Evolutionary conservation across 2,888 invertebrate genomes (phyloP).

Genomic region (Phymatocera aterrima): DNA sequence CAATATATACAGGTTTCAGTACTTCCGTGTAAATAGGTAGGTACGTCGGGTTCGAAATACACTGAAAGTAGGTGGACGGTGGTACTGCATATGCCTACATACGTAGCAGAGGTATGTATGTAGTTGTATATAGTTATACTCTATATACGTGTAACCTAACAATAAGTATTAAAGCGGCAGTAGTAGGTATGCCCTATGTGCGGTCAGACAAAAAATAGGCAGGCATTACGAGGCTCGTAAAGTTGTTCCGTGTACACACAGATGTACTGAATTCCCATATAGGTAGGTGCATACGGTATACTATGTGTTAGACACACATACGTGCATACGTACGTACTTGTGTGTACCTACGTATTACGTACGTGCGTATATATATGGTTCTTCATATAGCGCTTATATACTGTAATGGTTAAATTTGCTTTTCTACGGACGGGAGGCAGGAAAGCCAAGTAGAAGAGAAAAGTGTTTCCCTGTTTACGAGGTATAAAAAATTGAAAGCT

Average conservation of each 20-base stretch:
- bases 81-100: neutral
- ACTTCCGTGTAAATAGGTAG: neutral
- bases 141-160: constrained; percentile 2
- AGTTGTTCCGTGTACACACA: neutral
- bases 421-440: neutral
- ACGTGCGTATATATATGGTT: neutral
- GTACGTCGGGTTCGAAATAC: neutral
- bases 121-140: no score
- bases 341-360: neutral
- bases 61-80: no score
- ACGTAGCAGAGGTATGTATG: neutral
- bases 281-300: no score
- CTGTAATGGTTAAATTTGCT: constrained; percentile 35
- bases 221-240: constrained; percentile 28
- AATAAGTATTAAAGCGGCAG: constrained; percentile 23
- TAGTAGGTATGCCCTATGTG: constrained; percentile 19
- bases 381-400: neutral
- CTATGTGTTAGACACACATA: no score
- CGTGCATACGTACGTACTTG: no score
- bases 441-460: constrained; percentile 14
- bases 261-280: no score
- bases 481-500: constrained; percentile 34
- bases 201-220: constrained; percentile 33
- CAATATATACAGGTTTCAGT: constrained; percentile 14
- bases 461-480: constrained; percentile 40